These are phyloP conservation scores for Aplysina aerophoba DNA, from an alignment of 37 sponge, comb jelly and placozoan genomes.

Conservation along the genomic window DNA sequence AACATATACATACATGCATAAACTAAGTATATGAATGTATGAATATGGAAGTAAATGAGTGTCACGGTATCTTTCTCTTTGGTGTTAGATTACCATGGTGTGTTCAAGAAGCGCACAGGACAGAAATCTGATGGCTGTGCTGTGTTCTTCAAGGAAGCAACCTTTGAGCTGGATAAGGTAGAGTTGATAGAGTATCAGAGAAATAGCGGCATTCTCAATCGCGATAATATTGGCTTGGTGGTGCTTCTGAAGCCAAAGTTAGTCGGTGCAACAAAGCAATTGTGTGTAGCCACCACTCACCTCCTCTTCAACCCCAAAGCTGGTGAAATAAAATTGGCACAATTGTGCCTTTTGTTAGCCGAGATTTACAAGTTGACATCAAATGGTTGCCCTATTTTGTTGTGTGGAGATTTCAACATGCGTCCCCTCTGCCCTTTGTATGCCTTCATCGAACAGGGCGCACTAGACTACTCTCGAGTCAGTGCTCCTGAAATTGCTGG, in stretches of 20 bases:
- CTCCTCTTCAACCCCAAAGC: conserved; percentile 95
- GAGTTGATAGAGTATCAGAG: conserved; percentile 60
- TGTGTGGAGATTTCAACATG: conserved; percentile 93
- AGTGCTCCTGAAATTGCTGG: conserved; percentile 73
- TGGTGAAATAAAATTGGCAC: conserved; percentile 96
- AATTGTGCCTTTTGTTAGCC: conserved; percentile 79
- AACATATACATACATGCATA: too few relatives aligned
- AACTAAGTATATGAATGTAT: not conserved
- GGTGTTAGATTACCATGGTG: conserved; percentile 69
- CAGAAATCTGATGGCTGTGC: conserved; percentile 87
- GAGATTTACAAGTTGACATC: conserved; percentile 76
- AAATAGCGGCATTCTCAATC: conserved; percentile 51
- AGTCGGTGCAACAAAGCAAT: not conserved
- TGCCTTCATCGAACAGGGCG: conserved; percentile 62
- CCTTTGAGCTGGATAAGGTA: conserved; percentile 55
- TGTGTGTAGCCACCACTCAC: conserved; percentile 96
- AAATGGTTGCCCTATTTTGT: conserved; percentile 44
- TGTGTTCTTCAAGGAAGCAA: conserved; percentile 52
- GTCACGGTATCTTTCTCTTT: conserved; percentile 16
- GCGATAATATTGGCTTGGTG: conserved; percentile 89
- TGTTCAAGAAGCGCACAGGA: conserved; percentile 81
- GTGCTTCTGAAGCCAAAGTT: conserved; percentile 31
- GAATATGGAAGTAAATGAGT: not conserved
- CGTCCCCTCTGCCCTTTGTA: conserved; percentile 75
- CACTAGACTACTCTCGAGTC: conserved; percentile 71